Conservation (phyloP, 2,888 invertebrate genomes). For the Drosophila melanosoma region DNA sequence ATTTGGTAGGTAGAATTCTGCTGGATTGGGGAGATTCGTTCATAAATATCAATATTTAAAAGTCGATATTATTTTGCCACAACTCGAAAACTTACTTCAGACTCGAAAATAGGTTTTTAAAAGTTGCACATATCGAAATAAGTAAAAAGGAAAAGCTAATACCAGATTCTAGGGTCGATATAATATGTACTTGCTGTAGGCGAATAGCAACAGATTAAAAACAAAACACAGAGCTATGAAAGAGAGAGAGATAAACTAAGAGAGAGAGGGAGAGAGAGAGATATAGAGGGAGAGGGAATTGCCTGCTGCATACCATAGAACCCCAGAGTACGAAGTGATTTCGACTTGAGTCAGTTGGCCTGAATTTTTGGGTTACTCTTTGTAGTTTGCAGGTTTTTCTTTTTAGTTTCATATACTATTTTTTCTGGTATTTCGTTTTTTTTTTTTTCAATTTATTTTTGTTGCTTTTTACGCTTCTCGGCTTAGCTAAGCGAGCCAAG, state of each 20-base stretch:
- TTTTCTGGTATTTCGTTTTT: background rate
- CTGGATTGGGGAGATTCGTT: background rate
- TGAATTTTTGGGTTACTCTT: constrained; percentile 44
- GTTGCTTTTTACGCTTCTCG: constrained; percentile 56
- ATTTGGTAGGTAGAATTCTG: background rate
- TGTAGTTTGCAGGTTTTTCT: constrained; percentile 48
- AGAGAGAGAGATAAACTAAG: background rate
- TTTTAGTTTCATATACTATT: constrained; percentile 7
- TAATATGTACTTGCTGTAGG: constrained; percentile 23
- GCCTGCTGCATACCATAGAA: constrained; percentile 2
- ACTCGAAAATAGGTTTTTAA: constrained; percentile 21
- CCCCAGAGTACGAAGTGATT: constrained; percentile 38
- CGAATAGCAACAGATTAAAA: constrained; percentile 2
- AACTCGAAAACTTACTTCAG: constrained; percentile 20
- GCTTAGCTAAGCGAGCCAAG: constrained; percentile 44
- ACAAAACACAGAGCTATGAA: constrained; percentile 13
- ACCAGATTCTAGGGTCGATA: background rate
- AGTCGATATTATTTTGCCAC: background rate
- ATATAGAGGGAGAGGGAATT: background rate
- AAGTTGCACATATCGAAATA: constrained; percentile 40
- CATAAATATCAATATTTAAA: background rate
- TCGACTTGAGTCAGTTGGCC: constrained; percentile 52
- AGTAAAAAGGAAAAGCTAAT: constrained; percentile 2
- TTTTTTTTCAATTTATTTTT: constrained; percentile 31
- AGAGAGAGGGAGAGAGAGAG: constrained; percentile 5